Evolutionary conservation across 2,113 vertebrate species (phyloP), one percentile per base, ranked within the genome.

Genomic region (Varanus komodoensis): DNA sequence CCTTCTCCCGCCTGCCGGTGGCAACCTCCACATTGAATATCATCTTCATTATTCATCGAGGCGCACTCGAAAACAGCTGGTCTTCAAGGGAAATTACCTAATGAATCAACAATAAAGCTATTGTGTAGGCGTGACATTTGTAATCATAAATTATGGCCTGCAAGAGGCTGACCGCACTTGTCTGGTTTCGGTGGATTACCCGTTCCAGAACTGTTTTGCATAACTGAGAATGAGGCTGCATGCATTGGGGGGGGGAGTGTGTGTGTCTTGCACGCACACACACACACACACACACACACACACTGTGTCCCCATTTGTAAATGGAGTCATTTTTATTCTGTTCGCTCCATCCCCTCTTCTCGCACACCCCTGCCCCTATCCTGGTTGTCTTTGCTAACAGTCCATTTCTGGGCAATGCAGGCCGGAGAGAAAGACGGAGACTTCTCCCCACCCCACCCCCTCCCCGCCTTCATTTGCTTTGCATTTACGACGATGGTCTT

Each of bases 1-100:
- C 90, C 14, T 23, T n/a, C 94, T 94, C 84, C 89, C 89, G 93
- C 92, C 95, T 95, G 91, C 95, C 93, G 93, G 93, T 96, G 93
- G 96, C 91, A 95, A 94, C 96, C 97, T 96, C 97, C 93, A 92
- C 96, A 94, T 96, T 97, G 93, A 97, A 96, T 95, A 94, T 95
- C 95, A 93, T 91, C 96, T 97, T 96, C 97, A 97, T 98, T 98
- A 97, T 97, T 98, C 98, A 98, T 97, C 97, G 95, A 91, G 95
- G 91, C 93, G 91, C 93, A 91, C 96, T 95, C 95, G 88, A 96
- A 88, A 98, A 98, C 98, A 99, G 98, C 98, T 98, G 98, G 98
- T 98, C 98, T 96, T 95, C 96, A 97, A 97, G 97, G 97, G 97
- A 98, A 98, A 98, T 97, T 97, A 97, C 97, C 97, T 97, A 97